These are phyloP conservation scores for Myotis daubentonii DNA, from an alignment of 2,797 vertebrate species.

Conservation along the genomic window DNA sequence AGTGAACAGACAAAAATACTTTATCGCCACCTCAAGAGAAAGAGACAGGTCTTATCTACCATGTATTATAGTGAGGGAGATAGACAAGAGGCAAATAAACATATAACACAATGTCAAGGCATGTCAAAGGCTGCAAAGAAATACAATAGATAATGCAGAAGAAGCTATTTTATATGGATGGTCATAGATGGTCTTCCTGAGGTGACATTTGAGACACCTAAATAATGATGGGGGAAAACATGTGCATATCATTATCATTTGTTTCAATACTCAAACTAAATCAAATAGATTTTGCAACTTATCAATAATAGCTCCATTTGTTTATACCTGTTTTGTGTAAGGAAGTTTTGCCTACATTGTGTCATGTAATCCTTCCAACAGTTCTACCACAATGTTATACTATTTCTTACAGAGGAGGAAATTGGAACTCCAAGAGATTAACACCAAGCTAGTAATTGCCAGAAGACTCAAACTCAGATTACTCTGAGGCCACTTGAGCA, in stretches of 20 bases:
- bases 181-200: background rate
- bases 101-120: background rate
- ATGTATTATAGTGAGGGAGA: background rate
- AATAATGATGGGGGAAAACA: background rate
- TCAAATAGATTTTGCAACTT: conserved; percentile 4
- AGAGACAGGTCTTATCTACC: background rate
- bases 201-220: background rate
- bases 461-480: conserved; percentile 44
- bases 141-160: background rate
- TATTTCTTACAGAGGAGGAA: conserved; percentile 45
- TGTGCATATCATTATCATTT: background rate
- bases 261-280: conserved; percentile 15
- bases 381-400: background rate
- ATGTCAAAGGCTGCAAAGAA: background rate
- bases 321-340: background rate
- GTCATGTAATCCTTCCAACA: background rate
- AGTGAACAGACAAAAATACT: conserved; percentile 27
- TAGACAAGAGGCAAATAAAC: conserved; percentile 40
- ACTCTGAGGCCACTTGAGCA: background rate
- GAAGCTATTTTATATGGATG: background rate
- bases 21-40: background rate
- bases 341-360: background rate
- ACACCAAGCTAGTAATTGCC: background rate
- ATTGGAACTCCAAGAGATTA: background rate
- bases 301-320: background rate